These are phyloP conservation scores for Scaeva pyrastri DNA, from an alignment of 2,888 invertebrate genomes.

Conservation along the genomic window DNA sequence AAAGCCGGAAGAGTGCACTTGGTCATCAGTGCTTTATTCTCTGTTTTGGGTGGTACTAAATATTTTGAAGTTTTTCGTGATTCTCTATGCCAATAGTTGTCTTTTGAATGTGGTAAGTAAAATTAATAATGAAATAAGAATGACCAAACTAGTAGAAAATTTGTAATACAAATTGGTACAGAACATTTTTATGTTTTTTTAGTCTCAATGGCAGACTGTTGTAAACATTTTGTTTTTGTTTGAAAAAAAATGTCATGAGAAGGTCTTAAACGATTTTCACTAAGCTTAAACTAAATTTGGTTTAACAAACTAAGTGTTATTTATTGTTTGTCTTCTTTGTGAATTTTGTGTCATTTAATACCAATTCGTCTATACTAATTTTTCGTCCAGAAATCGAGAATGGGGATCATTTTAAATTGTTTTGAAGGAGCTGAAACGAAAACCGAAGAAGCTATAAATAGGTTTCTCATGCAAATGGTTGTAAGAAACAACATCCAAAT, in stretches of 20 bases:
- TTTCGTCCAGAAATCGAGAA: constrained; percentile 78
- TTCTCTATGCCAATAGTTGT: constrained; percentile 45
- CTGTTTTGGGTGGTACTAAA: constrained; percentile 44
- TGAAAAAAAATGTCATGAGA: too few relatives aligned
- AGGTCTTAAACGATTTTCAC: too few relatives aligned
- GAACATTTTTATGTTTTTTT: not conserved
- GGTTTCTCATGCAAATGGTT: constrained; percentile 79
- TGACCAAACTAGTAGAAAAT: too few relatives aligned
- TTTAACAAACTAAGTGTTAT: too few relatives aligned
- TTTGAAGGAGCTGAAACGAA: constrained; percentile 74
- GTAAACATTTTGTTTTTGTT: too few relatives aligned
- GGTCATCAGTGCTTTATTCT: not conserved
- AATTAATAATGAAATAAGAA: not conserved
- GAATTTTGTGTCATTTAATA: too few relatives aligned
- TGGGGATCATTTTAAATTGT: constrained; percentile 78
- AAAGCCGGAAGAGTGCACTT: not conserved
- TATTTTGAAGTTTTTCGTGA: constrained; percentile 14
- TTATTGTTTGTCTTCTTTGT: too few relatives aligned
- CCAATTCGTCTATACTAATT: not conserved
- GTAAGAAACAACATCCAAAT: constrained; percentile 73
- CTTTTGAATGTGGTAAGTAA: constrained; percentile 48
- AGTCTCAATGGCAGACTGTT: too few relatives aligned
- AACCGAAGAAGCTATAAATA: constrained; percentile 78
- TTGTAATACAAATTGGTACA: too few relatives aligned
- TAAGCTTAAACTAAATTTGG: too few relatives aligned